phyloP scores from a whole-genome alignment of 2,888 invertebrate genomes.

The Blastobasis lacticolella region DNA sequence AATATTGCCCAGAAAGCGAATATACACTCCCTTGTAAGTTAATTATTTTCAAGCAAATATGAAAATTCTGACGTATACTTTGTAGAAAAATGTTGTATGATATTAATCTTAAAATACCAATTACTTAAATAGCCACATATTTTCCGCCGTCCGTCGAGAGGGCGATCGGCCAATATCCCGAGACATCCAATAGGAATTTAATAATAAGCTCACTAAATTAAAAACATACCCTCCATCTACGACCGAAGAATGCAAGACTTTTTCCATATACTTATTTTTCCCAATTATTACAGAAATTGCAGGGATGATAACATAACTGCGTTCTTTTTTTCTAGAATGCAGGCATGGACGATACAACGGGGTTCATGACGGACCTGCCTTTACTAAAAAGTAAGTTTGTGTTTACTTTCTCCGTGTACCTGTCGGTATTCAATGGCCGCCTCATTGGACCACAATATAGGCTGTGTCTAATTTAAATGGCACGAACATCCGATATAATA shows the following conservation, averaged over 20 bases:
- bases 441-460: not conserved
- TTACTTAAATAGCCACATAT: conserved; percentile 10
- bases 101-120: conserved; percentile 15
- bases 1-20: too few species aligned
- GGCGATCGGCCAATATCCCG: conserved; percentile 20
- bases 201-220: conserved; percentile 42
- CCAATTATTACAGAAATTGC: not conserved
- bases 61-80: too few species aligned
- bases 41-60: too few species aligned
- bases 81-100: not conserved
- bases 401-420: not conserved
- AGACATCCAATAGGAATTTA: conserved; percentile 42
- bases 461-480: conserved; percentile 2
- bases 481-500: conserved; percentile 26
- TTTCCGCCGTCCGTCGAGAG: not conserved
- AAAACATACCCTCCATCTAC: conserved; percentile 18
- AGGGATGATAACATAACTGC: too few species aligned
- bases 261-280: conserved; percentile 8
- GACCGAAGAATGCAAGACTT: conserved; percentile 18
- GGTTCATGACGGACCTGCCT: conserved; percentile 92
- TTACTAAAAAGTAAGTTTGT: conserved; percentile 87
- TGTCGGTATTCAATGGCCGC: not conserved
- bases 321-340: conserved; percentile 76
- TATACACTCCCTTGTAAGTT: too few species aligned
- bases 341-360: conserved; percentile 89